Conservation (phyloP, 1,140 invertebrate species). For the Cheumatopsyche charites region DNA sequence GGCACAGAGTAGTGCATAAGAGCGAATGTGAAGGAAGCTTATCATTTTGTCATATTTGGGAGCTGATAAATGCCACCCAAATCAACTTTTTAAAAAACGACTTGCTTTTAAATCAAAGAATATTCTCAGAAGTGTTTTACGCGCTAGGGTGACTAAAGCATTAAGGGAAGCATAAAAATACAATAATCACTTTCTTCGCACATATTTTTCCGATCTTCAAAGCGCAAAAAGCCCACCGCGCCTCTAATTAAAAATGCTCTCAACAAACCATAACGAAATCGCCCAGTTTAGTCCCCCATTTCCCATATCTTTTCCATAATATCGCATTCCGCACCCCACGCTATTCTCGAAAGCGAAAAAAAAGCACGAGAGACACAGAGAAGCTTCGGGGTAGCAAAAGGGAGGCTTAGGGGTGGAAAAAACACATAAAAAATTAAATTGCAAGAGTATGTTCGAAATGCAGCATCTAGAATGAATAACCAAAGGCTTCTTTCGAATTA, state of each 20-base stretch:
- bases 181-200: conserved; percentile 14
- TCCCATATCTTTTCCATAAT: conserved; percentile 42
- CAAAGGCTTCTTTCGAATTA: conserved; percentile 19
- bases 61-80: neutral
- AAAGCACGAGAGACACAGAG: neutral
- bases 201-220: conserved; percentile 19
- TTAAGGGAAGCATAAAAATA: neutral
- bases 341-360: neutral
- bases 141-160: neutral
- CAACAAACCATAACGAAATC: conserved; percentile 64
- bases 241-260: conserved; percentile 64
- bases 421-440: conserved; percentile 66
- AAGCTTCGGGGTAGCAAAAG: neutral
- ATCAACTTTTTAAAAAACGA: neutral
- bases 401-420: conserved; percentile 51
- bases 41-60: no score
- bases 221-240: conserved; percentile 42
- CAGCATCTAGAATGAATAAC: conserved; percentile 20
- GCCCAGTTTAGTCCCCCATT: conserved; percentile 49
- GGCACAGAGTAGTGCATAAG: no score
- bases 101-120: no score
- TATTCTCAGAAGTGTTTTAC: neutral
- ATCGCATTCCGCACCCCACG: conserved; percentile 47
- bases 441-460: conserved; percentile 41
- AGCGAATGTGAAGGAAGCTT: no score